phyloP scores from a whole-genome alignment of 1,140 invertebrate genomes.

The Pseudomyrmex dendroicus region DNA sequence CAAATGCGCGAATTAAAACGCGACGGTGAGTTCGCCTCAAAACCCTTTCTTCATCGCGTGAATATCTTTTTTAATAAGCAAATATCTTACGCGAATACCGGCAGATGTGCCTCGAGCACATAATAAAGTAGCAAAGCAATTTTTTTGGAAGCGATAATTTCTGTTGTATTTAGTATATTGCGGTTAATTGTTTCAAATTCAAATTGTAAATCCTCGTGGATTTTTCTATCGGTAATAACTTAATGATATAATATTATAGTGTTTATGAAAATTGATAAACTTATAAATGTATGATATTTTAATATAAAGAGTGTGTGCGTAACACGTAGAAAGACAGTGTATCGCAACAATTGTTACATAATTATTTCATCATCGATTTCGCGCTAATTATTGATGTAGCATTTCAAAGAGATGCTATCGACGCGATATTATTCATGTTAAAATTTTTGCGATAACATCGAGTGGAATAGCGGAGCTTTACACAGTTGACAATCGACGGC shows the following conservation, averaged over 20 bases:
- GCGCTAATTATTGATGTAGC: not conserved
- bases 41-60: not conserved
- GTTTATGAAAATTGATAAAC: not conserved
- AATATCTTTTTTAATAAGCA: constrained; percentile 26
- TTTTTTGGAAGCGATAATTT: not conserved
- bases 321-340: not conserved
- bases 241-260: not conserved
- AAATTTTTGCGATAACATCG: constrained; percentile 25
- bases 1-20: constrained; percentile 56
- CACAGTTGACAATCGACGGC: constrained; percentile 24
- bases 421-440: not conserved
- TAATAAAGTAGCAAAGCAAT: constrained; percentile 10
- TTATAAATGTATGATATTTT: not conserved
- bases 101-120: not conserved
- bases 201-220: not conserved
- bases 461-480: not conserved
- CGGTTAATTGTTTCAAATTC: not conserved
- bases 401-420: constrained; percentile 19
- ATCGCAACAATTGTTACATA: not conserved
- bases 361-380: constrained; percentile 13
- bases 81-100: not conserved
- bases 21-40: constrained; percentile 12
- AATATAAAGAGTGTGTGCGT: not conserved
- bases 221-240: not conserved
- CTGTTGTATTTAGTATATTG: not conserved